Percentiles rank a stretch among this genome's conserved stretches.
phyloP scores from a whole-genome alignment of 92 coral and sea anemone species.

The Zoanthus sansibaricus region DNA sequence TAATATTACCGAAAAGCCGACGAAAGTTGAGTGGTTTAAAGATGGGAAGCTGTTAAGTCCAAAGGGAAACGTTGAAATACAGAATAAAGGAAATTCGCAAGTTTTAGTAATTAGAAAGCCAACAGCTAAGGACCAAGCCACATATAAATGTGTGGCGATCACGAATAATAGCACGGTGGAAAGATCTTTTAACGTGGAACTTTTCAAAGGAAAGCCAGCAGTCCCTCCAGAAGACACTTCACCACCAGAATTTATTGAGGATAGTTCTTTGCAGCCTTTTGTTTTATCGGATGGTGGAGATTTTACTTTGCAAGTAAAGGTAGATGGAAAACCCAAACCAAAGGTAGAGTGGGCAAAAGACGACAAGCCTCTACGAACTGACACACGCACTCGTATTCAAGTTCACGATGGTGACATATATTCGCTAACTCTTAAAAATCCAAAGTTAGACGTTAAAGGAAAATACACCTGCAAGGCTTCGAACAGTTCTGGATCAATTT shows the following conservation, averaged over 20 bases:
- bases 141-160: constrained; percentile 79
- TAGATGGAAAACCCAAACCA: constrained; percentile 84
- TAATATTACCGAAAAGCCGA: constrained; percentile 60
- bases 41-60: constrained; percentile 46
- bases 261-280: constrained; percentile 61
- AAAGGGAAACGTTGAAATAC: constrained; percentile 12
- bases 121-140: constrained; percentile 78
- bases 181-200: constrained; percentile 38
- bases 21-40: constrained; percentile 61
- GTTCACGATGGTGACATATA: constrained; percentile 51
- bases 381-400: constrained; percentile 58
- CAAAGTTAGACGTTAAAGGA: constrained; percentile 64
- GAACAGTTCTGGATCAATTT: constrained; percentile 72
- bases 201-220: constrained; percentile 16
- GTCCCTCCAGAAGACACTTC: constrained; percentile 14
- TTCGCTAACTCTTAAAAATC: constrained; percentile 57
- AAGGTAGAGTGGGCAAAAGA: constrained; percentile 86
- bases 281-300: constrained; percentile 64
- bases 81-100: constrained; percentile 63
- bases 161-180: constrained; percentile 71
- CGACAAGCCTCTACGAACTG: constrained; percentile 36
- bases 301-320: constrained; percentile 78
- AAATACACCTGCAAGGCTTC: constrained; percentile 74
- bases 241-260: constrained; percentile 83
- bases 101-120: constrained; percentile 73